Conservation (phyloP, 2,113 vertebrate genomes). For the Edolisoma coerulescens region DNA sequence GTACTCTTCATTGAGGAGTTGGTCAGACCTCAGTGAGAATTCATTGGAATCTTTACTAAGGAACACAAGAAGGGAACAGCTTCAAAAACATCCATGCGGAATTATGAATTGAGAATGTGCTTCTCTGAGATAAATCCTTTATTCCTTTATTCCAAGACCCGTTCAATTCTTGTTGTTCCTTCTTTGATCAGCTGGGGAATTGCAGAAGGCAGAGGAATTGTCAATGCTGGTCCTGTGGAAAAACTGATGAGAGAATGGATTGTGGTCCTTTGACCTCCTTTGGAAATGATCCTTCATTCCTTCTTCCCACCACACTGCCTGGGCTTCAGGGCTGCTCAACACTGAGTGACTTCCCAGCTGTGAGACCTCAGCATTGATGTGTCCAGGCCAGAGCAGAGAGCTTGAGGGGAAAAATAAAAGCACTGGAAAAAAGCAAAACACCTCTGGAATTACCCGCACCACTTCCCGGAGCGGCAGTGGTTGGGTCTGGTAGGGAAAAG, state of each 20-base stretch:
- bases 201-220: neutral
- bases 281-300: neutral
- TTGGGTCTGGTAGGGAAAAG: neutral
- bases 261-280: neutral
- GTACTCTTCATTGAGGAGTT: neutral
- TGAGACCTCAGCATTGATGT: neutral
- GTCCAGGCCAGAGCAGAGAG: neutral
- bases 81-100: neutral
- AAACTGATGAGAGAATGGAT: neutral
- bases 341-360: conserved; percentile 20
- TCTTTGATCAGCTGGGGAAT: neutral
- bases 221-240: neutral
- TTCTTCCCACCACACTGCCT: neutral
- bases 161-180: too few relatives aligned
- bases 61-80: neutral
- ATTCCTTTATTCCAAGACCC: neutral
- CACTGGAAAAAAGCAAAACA: conserved; percentile 33
- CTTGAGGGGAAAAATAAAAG: neutral
- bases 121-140: neutral
- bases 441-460: neutral
- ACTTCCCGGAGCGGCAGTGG: neutral
- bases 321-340: neutral
- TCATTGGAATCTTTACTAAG: neutral
- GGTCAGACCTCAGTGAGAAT: neutral
- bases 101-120: fast-evolving